Evolutionary conservation across 2,888 invertebrate species (phyloP).

Genomic region (Pseudanteris insignis): DNA sequence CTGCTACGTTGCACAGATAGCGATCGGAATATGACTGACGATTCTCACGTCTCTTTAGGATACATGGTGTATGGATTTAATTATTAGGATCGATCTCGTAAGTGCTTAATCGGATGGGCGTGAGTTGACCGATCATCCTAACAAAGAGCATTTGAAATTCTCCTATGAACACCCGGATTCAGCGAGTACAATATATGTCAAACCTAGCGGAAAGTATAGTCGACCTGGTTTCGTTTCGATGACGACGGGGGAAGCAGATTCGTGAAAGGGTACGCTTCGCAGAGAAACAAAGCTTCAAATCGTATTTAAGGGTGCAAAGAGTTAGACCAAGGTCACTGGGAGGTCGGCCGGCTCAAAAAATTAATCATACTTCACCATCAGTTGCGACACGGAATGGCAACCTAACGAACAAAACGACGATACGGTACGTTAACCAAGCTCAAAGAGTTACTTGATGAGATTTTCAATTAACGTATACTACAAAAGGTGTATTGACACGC

Average conservation of each 20-base stretch:
- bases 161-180: constrained; percentile 30
- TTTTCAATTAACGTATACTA: too few relatives aligned
- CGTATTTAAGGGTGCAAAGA: constrained; percentile 28
- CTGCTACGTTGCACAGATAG: constrained; percentile 21
- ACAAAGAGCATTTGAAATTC: constrained; percentile 45
- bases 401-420: too few relatives aligned
- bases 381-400: too few relatives aligned
- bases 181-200: constrained; percentile 29
- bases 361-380: too few relatives aligned
- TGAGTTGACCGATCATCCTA: constrained; percentile 35
- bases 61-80: constrained; percentile 53
- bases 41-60: constrained; percentile 39
- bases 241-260: constrained; percentile 21
- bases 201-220: constrained; percentile 43
- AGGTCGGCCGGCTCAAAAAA: too few relatives aligned
- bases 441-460: too few relatives aligned
- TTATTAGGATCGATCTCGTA: constrained; percentile 58
- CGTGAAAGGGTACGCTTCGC: constrained; percentile 22
- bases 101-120: constrained; percentile 57
- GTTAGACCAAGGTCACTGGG: constrained; percentile 13
- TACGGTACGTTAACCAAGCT: too few relatives aligned
- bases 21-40: constrained; percentile 32
- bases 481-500: too few relatives aligned
- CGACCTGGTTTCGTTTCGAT: constrained; percentile 41
- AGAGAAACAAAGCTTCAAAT: constrained; percentile 25